Conservation (phyloP, 2,888 invertebrate species). For the Notodonta ziczac region DNA sequence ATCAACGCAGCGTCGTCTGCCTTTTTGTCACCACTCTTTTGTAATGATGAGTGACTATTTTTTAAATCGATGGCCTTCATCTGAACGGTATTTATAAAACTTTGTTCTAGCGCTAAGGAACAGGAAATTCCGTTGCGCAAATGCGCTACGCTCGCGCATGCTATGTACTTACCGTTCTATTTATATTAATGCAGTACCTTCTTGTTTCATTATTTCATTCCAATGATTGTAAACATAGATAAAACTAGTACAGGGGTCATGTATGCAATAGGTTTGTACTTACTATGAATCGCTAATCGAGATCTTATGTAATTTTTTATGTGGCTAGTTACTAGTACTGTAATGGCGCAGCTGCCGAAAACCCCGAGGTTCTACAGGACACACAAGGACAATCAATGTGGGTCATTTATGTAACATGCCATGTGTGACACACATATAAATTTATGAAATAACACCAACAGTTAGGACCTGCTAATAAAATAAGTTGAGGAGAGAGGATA, state of each 20-base stretch:
- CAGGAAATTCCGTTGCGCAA: constrained; percentile 37
- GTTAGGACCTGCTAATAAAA: no score
- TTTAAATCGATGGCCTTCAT: constrained; percentile 67
- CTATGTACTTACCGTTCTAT: constrained; percentile 20
- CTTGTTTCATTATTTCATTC: constrained; percentile 6
- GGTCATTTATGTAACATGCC: no score
- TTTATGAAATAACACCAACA: no score
- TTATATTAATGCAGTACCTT: constrained; percentile 14
- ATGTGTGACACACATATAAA: no score
- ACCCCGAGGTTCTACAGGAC: no score
- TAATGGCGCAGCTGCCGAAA: no score
- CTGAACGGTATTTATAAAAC: constrained; percentile 51
- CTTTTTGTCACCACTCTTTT: constrained; percentile 58
- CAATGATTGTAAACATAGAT: constrained; percentile 5
- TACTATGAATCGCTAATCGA: not conserved
- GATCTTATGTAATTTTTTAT: no score
- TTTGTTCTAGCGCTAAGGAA: constrained; percentile 33
- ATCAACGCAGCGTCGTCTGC: constrained; percentile 57
- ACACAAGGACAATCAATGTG: no score
- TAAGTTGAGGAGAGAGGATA: no score
- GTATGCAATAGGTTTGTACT: constrained; percentile 1
- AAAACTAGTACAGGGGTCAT: constrained; percentile 4
- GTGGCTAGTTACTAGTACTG: no score
- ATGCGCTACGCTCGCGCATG: constrained; percentile 15
- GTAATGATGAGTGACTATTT: constrained; percentile 45